Conservation (phyloP, 2,888 invertebrate species). For the Drosophila tanythrix region DNA sequence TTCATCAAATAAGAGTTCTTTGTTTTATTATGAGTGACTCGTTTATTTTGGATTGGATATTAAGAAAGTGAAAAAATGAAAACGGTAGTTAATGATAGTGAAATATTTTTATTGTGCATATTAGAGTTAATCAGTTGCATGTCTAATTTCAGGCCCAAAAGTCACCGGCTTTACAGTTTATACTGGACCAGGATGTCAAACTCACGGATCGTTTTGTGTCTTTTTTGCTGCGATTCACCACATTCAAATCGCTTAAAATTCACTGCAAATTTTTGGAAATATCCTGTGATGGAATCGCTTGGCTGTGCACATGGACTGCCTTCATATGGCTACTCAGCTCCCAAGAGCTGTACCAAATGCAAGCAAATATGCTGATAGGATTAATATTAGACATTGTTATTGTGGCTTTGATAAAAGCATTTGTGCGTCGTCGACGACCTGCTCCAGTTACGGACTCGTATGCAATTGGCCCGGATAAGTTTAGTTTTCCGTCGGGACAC, state of each 20-base stretch:
- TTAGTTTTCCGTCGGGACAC: slow-evolving; percentile 97
- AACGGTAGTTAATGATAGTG: slow-evolving; percentile 14
- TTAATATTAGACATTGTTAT: slow-evolving; percentile 92
- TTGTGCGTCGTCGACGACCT: slow-evolving; percentile 91
- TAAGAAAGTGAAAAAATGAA: slow-evolving; percentile 20
- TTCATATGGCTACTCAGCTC: slow-evolving; percentile 91
- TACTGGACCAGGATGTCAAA: slow-evolving; percentile 79
- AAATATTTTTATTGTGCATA: not conserved
- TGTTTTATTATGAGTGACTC: slow-evolving; percentile 6
- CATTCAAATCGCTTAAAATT: slow-evolving; percentile 76
- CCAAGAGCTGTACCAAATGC: slow-evolving; percentile 90
- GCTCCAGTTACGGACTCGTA: slow-evolving; percentile 87
- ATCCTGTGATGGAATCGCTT: slow-evolving; percentile 95
- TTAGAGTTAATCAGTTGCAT: not conserved
- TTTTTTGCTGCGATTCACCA: slow-evolving; percentile 74
- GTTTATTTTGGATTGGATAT: not conserved
- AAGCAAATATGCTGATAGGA: slow-evolving; percentile 93
- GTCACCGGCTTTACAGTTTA: slow-evolving; percentile 14
- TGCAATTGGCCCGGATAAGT: slow-evolving; percentile 93
- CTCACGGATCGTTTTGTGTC: slow-evolving; percentile 78
- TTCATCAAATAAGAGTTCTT: slow-evolving; percentile 11
- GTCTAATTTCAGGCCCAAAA: slow-evolving; percentile 20
- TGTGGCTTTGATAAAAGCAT: slow-evolving; percentile 91
- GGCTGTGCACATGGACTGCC: slow-evolving; percentile 91
- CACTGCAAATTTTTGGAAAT: slow-evolving; percentile 86